Evolutionary conservation across 2,113 vertebrate genomes (phyloP).

Genomic region (Coreoperca whiteheadi): DNA sequence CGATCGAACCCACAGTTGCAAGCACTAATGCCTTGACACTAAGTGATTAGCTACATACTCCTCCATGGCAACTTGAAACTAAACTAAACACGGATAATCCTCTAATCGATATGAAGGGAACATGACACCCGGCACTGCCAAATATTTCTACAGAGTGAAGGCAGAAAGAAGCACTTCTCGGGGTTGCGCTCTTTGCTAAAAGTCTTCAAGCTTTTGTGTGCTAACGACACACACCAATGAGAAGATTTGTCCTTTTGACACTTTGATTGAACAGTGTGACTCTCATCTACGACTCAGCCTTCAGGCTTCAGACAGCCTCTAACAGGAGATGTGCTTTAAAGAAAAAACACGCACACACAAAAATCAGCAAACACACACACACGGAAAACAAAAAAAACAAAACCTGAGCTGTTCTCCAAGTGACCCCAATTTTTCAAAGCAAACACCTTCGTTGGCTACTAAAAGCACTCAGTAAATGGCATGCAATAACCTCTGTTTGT

Average conservation of each 20-base stretch:
- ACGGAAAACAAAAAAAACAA: neutral
- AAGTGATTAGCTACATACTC: conserved; percentile 63
- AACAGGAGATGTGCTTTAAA: conserved; percentile 50
- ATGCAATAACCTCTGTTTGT: conserved; percentile 61
- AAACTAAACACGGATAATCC: conserved; percentile 58
- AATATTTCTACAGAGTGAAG: conserved; percentile 5
- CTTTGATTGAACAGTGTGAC: conserved; percentile 45
- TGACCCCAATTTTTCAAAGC: conserved; percentile 73
- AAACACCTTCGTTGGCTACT: conserved; percentile 64
- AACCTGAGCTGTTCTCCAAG: conserved; percentile 7
- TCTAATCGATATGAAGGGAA: conserved; percentile 39
- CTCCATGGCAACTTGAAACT: conserved; percentile 41
- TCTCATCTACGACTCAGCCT: conserved; percentile 34
- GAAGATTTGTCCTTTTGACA: conserved; percentile 42
- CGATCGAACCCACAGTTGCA: conserved; percentile 34
- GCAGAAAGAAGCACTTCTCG: neutral
- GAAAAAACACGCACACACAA: conserved; percentile 17
- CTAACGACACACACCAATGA: conserved; percentile 13
- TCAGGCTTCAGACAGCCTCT: conserved; percentile 34
- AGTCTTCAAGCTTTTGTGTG: neutral
- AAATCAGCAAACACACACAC: conserved; percentile 8
- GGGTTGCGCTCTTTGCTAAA: conserved; percentile 27
- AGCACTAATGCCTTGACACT: conserved; percentile 52
- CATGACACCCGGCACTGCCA: neutral
- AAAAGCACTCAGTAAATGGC: conserved; percentile 67